Base-by-base conservation (phyloP, 2,888 invertebrate genomes). In the Epinotia brunnichana region DNA sequence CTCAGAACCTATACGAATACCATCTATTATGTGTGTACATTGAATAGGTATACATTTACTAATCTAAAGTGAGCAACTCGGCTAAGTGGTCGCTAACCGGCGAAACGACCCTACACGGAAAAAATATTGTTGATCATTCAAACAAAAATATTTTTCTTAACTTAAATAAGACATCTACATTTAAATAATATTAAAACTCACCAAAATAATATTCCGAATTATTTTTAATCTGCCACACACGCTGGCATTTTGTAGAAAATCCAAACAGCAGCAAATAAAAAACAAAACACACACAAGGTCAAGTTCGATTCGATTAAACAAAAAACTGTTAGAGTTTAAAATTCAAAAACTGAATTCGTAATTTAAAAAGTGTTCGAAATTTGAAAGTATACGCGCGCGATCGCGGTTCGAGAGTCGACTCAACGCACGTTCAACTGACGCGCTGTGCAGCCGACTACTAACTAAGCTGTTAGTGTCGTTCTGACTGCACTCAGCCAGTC, bases 401-500 rank as follows among this genome's bases (percentile, higher is more conserved):
- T 59, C 35, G 57, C 41, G 80, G 77, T 70, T 57, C 51, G 66
- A 68, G 44, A 75, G 48, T 73, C 80, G 85, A 84, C 83, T 82
- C 77, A 77, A 74, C 60, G 63, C 75, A 80, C 88, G 88, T 87
- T 81, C 82, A 76, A 64, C 56, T 69, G 75, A 78, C 83, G 78
- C 83, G 85, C 80, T 74, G 80, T 84, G 80, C 85, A 83, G 79
- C 81, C 78, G 81, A 75, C 76, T 81, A 89, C 88, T 89, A 85
- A 80, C 19, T 21, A 10, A 35, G n/a, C 15, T 63, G n/a, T 5
- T 19, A 7, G 63, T 5, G 13, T 63, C n/a, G 35, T 35, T 21
- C 15, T 13, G 35, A 21, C 15, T 64, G 64, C 53, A 64, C 53
- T 19, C 63, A 19, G 3, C 57, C 53, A 64, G 39, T 19, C 63